Base-by-base conservation (phyloP, 2,797 vertebrate genomes). In the Smutsia temminckii region DNA sequence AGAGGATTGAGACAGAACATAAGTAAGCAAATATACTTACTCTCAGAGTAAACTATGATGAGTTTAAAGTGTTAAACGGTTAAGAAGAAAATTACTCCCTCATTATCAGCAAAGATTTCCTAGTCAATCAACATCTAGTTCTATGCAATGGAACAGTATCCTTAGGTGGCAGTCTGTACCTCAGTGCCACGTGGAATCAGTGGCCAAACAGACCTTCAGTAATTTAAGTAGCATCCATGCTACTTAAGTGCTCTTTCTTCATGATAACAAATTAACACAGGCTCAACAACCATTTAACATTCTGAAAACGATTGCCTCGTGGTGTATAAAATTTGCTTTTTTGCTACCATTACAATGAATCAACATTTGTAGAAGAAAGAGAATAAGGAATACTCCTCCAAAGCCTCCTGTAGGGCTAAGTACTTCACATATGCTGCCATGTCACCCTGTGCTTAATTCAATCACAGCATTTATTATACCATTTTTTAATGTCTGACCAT, bases 241-340 rank as follows among this genome's bases (percentile, higher is more conserved):
- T 46, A 75, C 92, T 9, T 46, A 46, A 88, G 9, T 25, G 53
- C 37, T 64, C 16, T 88, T 61, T 88, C 40, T 68, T 29, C 84
- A 29, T 59, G n/a, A 85, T 49, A 74, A 61, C 49, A 87, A 86
- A 86, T 53, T 78, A 78, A 27, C 63, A 40, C 14, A 61, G 68
- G 63, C 77, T 78, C 90, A 89, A 32, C 42, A 93, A 25, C 27
- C 68, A 61, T 63, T 69, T 72, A 81, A 57, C 57, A 64, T 72
- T 85, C 72, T 94, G 59, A 68, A 94, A 87, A 72, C 14, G 27
- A 81, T 27, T 72, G 32, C 49, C 34, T 93, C 7, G 1, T 42
- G 40, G 40, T 51, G 32, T n/a, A 55, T 90, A 80, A 75, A 80
- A 59, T 61, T 86, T 88, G 53, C 16, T 49, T 95, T 94, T 87